Conservation (phyloP, 2,797 vertebrate species). For the Sarcophilus harrisii region DNA sequence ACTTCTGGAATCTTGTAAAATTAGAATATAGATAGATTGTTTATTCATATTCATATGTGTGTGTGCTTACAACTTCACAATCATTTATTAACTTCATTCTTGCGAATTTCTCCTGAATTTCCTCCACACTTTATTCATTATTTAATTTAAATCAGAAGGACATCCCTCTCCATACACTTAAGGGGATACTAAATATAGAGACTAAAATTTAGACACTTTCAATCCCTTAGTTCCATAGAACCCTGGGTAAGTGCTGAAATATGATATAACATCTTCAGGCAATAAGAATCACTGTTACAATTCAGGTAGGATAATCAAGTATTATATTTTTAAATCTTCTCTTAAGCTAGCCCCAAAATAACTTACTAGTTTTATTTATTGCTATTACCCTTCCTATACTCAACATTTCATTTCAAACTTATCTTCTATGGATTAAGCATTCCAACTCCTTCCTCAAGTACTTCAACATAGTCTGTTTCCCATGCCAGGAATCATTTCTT, state of each 20-base stretch:
- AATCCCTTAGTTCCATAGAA: background rate
- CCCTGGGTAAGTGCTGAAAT: background rate
- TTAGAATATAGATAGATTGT: background rate
- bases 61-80: background rate
- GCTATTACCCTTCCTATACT: background rate
- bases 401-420: background rate
- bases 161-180: background rate
- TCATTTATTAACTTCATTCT: background rate
- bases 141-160: background rate
- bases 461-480: background rate
- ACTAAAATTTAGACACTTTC: background rate
- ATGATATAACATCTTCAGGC: background rate
- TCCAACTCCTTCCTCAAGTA: background rate
- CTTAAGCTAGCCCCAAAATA: background rate
- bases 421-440: background rate
- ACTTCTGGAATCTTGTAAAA: background rate
- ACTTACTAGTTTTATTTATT: background rate
- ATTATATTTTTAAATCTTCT: background rate
- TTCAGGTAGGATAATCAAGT: background rate
- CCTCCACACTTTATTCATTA: background rate
- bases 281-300: background rate
- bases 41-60: background rate
- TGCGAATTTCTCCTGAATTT: too few relatives aligned
- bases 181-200: background rate
- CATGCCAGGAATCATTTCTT: background rate